Percentiles rank a stretch among this genome's conserved stretches.
phyloP scores from a whole-genome alignment of 2,113 vertebrate species.

The Carassius carassius region DNA sequence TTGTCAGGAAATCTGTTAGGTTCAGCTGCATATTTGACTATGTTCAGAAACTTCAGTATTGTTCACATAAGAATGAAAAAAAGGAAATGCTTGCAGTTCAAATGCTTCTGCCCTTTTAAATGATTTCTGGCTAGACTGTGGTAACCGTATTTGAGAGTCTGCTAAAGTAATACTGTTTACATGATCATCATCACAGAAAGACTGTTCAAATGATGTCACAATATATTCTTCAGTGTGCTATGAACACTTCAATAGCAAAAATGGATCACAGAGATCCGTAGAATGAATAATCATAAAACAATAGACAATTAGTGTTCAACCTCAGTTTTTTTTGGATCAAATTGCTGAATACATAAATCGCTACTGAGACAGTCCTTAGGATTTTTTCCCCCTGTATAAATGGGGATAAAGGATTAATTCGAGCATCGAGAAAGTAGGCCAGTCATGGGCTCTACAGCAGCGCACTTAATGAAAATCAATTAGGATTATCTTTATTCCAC shows the following conservation, averaged over 20 bases:
- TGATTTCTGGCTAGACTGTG: not conserved
- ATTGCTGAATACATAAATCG: constrained; percentile 34
- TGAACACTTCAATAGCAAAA: constrained; percentile 12
- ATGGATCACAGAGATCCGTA: not conserved
- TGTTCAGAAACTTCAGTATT: not conserved
- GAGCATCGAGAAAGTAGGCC: constrained; percentile 28
- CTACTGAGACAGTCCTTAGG: constrained; percentile 27
- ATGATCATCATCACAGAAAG: not conserved
- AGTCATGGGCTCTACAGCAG: constrained; percentile 41
- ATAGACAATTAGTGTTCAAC: constrained; percentile 25
- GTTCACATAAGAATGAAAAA: not conserved
- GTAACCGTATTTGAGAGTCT: not conserved
- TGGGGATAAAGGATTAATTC: constrained; percentile 34
- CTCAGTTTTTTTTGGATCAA: not conserved
- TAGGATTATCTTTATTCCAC: constrained; percentile 61
- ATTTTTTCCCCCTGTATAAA: constrained; percentile 23
- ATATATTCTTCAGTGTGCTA: constrained; percentile 2
- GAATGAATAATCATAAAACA: constrained; percentile 30
- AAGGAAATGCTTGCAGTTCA: not conserved
- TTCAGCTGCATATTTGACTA: not conserved
- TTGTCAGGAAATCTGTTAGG: not conserved
- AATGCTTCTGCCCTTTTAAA: not conserved
- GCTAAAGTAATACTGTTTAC: not conserved
- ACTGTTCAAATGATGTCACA: not conserved
- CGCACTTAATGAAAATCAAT: constrained; percentile 64